Conservation (phyloP, 2,113 vertebrate genomes). For the Datnioides undecimradiatus region DNA sequence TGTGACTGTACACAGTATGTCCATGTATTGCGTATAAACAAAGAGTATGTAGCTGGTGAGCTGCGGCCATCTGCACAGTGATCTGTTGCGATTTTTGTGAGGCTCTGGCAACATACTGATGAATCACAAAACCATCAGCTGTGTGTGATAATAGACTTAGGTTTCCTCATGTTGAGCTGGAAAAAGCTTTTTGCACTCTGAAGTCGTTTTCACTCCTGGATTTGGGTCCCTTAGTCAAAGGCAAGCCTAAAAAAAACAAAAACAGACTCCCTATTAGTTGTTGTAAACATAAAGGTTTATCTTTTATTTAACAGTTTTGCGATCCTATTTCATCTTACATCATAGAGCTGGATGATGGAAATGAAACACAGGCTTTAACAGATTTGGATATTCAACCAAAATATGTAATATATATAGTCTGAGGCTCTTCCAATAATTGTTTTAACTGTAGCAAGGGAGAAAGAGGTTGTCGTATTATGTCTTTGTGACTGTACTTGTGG, state of each 20-base stretch:
- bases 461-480: neutral
- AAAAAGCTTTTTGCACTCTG: slow-evolving; percentile 1
- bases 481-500: neutral
- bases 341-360: neutral
- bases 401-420: too few relatives aligned
- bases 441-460: neutral
- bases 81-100: slow-evolving; percentile 25
- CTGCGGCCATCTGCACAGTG: neutral
- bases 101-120: slow-evolving; percentile 3
- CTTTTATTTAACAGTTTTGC: neutral
- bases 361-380: slow-evolving; percentile 6
- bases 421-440: neutral
- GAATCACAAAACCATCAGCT: slow-evolving; percentile 9
- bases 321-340: too few relatives aligned
- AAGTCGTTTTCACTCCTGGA: neutral
- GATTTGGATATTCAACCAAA: neutral
- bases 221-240: neutral
- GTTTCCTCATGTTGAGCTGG: neutral
- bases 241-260: neutral
- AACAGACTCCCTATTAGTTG: neutral
- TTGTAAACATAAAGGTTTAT: neutral
- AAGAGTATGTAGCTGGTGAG: neutral
- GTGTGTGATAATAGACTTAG: neutral
- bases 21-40: slow-evolving; percentile 5
- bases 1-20: neutral